phyloP scores from a whole-genome alignment of 2,888 invertebrate species.

The Torymus texanus region DNA sequence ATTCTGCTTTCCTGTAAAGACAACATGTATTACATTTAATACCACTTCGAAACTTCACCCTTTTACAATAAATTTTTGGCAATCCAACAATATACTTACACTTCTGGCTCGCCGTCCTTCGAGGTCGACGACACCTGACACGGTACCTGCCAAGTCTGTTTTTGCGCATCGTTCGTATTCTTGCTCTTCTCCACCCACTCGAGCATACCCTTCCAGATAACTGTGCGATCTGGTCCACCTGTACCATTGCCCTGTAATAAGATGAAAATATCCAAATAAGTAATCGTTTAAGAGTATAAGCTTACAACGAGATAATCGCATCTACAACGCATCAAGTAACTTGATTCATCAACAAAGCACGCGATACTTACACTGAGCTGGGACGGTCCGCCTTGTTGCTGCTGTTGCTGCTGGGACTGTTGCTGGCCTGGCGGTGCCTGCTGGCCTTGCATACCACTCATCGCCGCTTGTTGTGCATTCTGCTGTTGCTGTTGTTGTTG shows the following conservation, averaged over 20 bases:
- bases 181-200: conserved; percentile 97
- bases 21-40: neutral
- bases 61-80: too few relatives aligned
- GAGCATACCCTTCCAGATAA: conserved; percentile 88
- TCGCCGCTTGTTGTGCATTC: conserved; percentile 71
- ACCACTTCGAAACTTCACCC: too few relatives aligned
- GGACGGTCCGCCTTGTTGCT: conserved; percentile 67
- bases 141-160: conserved; percentile 84
- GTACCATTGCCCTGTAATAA: conserved; percentile 63
- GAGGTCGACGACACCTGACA: conserved; percentile 85
- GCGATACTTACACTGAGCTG: conserved; percentile 70
- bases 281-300: too few relatives aligned
- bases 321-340: too few relatives aligned
- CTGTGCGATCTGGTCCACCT: conserved; percentile 76
- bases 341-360: conserved; percentile 43
- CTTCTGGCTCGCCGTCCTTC: conserved; percentile 91
- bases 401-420: conserved; percentile 68
- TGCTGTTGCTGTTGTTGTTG: conserved; percentile 70
- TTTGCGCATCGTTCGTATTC: conserved; percentile 84
- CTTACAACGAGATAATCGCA: too few relatives aligned
- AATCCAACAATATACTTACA: conserved; percentile 76
- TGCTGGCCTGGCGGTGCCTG: conserved; percentile 53
- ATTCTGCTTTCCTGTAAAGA: conserved; percentile 85
- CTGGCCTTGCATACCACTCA: conserved; percentile 72
- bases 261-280: too few relatives aligned